Evolutionary conservation across 2,888 invertebrate species (phyloP), one percentile per base, ranked within the genome.

Genomic region (Drosophila buzzatii): DNA sequence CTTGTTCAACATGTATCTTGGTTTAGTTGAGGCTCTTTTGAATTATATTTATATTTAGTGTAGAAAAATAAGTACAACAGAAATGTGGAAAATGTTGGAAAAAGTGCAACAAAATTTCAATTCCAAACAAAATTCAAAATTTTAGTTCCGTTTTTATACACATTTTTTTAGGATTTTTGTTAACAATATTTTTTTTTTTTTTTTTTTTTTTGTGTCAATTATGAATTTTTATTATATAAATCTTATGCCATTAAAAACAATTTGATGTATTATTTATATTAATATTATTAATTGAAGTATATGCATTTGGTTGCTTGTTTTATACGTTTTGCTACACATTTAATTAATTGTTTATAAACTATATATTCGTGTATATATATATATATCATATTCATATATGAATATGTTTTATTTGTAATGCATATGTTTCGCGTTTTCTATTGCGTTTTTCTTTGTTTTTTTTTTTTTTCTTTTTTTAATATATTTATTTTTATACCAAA

Each of bases 251-350:
- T 78, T 76, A 78, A 77, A 77, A 78, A 78, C 78, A 78, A 71
- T 66, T 79, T 62, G 18, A 52, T 56, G 57, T 47, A 61, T 60
- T 70, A 62, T 59, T 69, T 59, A 63, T 62, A 56, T 55, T 58
- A 67, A 67, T n/a, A 31, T 18, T 49, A 49, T 39, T 62, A 68
- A 74, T 74, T 79, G 70, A 78, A 67, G 71, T 76, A 67, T 73
- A 70, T 77, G 70, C 70, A 60, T 68, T 72, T 82, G 44, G 65
- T 64, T 61, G 4, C 64, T 56, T 70, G 64, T 47, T 42, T 65
- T 79, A 76, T 79, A 72, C 52, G 73, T 82, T 81, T 82, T 59
- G 55, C 81, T 82, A 82, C 83, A 82, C 80, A 79, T 79, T 82
- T 63, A 81, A 57, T 62, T 76, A 76, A 74, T 62, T 73, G 74